Base-by-base conservation (phyloP, 2,113 vertebrate species). In the Galbula dea region DNA sequence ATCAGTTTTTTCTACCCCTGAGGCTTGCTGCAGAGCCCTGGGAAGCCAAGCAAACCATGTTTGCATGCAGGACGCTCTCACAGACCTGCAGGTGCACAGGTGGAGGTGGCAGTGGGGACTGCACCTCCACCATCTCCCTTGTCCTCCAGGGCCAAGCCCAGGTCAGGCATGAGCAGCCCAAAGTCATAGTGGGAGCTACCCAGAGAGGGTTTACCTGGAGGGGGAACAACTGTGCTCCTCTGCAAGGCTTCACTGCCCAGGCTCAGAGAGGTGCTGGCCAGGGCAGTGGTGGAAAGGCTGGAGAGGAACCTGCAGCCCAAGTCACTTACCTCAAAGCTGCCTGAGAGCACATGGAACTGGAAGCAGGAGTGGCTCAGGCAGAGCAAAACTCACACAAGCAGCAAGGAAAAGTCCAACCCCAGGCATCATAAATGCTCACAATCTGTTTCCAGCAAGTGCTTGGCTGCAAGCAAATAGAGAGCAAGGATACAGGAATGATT, bases 401-500 rank as follows among this genome's bases (percentile, higher is more conserved):
- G 32, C 26, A n/a, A 61, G 54, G n/a, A 55, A 41, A 37, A 46
- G 29, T 3, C 19, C 43, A 90, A 46, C 34, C 43, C 37, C 32
- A n/a, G 81, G 54, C 45, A 0, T 59, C 55, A 34, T 58, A 80
- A 76, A 92, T 79, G 66, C 86, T 82, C 41, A 34, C 7, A 49
- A 43, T 76, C 85, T 87, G 63, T 58, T 92, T 92, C 87, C 84
- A 92, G 78, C 77, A 91, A 93, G 65, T 62, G 52, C 71, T 89
- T 78, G 55, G 63, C 59, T 88, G 84, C 46, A 73, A 96, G 83
- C 18, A 93, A 93, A 58, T 2, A 0, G 63, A 91, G 59, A 21
- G 39, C 51, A 66, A 89, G 63, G 62, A 91, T 93, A 87, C 59
- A 90, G 86, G 51, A 89, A 83, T 87, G 6, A 94, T 88, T 95